A percentile compares a stretch with the other conserved stretches of the same genome.
These are phyloP conservation scores for Dendropsophus ebraccatus DNA, from an alignment of 2,113 vertebrate genomes.

Conservation along the genomic window DNA sequence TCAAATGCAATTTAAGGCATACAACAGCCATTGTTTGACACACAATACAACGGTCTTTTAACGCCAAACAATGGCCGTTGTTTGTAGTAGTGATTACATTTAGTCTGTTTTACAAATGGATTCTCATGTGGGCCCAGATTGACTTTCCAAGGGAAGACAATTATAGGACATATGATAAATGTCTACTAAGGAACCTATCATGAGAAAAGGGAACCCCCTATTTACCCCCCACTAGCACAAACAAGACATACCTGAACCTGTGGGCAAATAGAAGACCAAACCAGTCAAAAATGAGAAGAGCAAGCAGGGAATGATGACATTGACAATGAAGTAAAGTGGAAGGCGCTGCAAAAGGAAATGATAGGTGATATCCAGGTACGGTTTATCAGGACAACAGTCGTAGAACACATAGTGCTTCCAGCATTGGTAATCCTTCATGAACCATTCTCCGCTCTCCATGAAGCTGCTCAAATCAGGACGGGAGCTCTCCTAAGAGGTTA, in stretches of 20 bases:
- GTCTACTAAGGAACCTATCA: background rate
- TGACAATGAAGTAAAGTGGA: slow-evolving; percentile 97
- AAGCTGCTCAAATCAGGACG: slow-evolving; percentile 93
- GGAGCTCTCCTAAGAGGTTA: slow-evolving; percentile 81
- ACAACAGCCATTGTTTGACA: too few species aligned
- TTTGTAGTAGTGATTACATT: too few species aligned
- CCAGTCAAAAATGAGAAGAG: slow-evolving; percentile 95
- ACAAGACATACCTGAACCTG: slow-evolving; percentile 85
- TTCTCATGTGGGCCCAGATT: too few species aligned
- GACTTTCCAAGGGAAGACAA: background rate
- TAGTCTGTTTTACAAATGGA: too few species aligned
- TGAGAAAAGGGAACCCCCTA: background rate
- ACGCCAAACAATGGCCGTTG: too few species aligned
- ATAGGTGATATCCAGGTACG: slow-evolving; percentile 97
- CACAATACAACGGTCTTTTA: too few species aligned
- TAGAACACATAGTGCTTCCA: slow-evolving; percentile 96
- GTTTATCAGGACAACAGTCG: slow-evolving; percentile 85
- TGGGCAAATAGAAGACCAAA: slow-evolving; percentile 96
- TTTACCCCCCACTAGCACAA: background rate
- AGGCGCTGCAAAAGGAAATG: slow-evolving; percentile 95
- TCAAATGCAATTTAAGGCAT: too few species aligned
- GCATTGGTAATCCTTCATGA: slow-evolving; percentile 88
- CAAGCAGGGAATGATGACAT: slow-evolving; percentile 97
- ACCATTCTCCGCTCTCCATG: slow-evolving; percentile 97
- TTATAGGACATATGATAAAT: background rate